Conservation (phyloP, 2,888 invertebrate genomes). For the Ochropacha duplaris region DNA sequence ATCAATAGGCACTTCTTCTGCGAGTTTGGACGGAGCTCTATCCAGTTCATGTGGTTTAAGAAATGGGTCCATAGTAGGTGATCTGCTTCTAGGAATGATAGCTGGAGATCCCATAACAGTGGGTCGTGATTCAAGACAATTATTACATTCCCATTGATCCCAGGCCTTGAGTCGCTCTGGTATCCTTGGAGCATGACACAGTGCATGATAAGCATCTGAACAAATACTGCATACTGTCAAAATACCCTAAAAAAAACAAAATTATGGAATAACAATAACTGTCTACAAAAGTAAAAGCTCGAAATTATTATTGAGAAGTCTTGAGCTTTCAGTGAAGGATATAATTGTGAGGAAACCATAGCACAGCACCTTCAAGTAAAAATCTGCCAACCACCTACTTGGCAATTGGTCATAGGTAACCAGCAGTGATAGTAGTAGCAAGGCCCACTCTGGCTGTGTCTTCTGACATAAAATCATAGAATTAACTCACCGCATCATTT, state of each 20-base stretch:
- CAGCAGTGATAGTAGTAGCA: too few relatives aligned
- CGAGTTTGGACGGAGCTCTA: conserved; percentile 63
- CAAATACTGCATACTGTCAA: conserved; percentile 92
- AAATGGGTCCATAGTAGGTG: conserved; percentile 63
- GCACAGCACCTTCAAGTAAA: too few relatives aligned
- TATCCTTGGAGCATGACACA: conserved; percentile 89
- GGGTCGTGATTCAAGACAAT: conserved; percentile 81
- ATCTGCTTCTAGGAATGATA: conserved; percentile 53
- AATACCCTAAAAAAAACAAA: conserved; percentile 84
- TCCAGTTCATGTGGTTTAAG: conserved; percentile 75
- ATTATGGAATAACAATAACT: too few relatives aligned
- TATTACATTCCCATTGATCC: conserved; percentile 88
- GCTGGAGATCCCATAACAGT: conserved; percentile 62
- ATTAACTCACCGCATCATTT: conserved; percentile 88
- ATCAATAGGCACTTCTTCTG: conserved; percentile 80
- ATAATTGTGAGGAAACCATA: neutral
- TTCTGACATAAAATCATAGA: too few relatives aligned
- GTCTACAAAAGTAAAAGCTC: too few relatives aligned
- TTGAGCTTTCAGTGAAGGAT: too few relatives aligned
- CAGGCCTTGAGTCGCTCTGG: conserved; percentile 81
- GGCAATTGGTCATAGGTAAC: too few relatives aligned
- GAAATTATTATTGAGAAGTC: too few relatives aligned
- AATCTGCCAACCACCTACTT: too few relatives aligned
- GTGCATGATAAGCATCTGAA: conserved; percentile 92
- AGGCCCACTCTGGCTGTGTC: too few relatives aligned